phyloP scores from a whole-genome alignment of 2,888 invertebrate genomes.

The Eurytoma californica region DNA sequence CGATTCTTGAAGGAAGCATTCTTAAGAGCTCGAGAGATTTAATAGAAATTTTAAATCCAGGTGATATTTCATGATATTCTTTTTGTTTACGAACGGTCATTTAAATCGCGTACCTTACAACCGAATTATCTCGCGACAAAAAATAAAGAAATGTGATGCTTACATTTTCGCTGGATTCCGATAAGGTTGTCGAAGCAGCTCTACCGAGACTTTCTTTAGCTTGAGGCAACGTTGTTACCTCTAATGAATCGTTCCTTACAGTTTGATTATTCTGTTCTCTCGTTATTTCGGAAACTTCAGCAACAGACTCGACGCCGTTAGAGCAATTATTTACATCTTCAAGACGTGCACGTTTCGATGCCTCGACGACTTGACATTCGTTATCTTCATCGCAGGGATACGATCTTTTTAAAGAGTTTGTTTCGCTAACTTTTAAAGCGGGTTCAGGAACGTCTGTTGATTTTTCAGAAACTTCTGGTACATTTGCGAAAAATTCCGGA shows the following conservation, averaged over 20 bases:
- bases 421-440: not conserved
- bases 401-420: slow-evolving; percentile 22
- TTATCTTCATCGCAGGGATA: slow-evolving; percentile 33
- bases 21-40: too few species aligned
- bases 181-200: not conserved
- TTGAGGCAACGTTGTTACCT: slow-evolving; percentile 9
- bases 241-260: not conserved
- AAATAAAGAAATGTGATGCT: slow-evolving; percentile 53
- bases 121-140: slow-evolving; percentile 43
- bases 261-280: not conserved
- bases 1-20: too few species aligned
- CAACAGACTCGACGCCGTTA: not conserved
- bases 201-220: slow-evolving; percentile 27
- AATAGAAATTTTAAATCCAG: not conserved
- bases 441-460: not conserved
- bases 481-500: slow-evolving; percentile 62
- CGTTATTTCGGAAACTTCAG: not conserved
- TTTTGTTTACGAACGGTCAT: not conserved
- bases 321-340: slow-evolving; percentile 11
- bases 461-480: slow-evolving; percentile 41
- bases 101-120: slow-evolving; percentile 37
- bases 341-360: slow-evolving; percentile 45
- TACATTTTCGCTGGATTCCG: slow-evolving; percentile 38
- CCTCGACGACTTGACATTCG: not conserved
- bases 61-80: not conserved